A percentile compares a stretch with the other conserved stretches of the same genome.
Conservation (phyloP, 2,797 vertebrate genomes). For the Myotis planiceps region DNA sequence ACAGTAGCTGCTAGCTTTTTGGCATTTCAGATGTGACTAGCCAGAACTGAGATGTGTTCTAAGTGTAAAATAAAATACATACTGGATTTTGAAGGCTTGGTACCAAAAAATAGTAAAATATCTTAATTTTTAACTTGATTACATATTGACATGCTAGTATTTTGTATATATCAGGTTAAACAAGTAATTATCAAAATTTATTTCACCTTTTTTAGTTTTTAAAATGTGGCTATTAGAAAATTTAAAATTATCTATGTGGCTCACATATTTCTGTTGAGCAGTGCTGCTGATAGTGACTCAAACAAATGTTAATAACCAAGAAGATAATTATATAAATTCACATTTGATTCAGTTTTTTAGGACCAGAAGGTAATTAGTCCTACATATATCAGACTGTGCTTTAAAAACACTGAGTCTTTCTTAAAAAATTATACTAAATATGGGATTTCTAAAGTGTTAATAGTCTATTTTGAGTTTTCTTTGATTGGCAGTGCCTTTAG, state of each 20-base stretch:
- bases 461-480: not conserved
- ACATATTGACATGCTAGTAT: not conserved
- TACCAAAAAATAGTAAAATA: not conserved
- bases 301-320: conserved; percentile 1
- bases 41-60: not conserved
- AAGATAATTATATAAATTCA: conserved; percentile 39
- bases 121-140: conserved; percentile 21
- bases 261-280: not conserved
- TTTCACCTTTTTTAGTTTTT: conserved; percentile 20
- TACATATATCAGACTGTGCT: not conserved
- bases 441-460: conserved; percentile 22
- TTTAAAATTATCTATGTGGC: not conserved
- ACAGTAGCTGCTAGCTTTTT: not conserved
- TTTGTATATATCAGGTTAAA: conserved; percentile 36
- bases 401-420: not conserved
- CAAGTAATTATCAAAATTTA: conserved; percentile 30
- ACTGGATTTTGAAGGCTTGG: not conserved
- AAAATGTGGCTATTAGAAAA: not conserved
- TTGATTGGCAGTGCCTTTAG: not conserved
- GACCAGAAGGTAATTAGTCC: not conserved
- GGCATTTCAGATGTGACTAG: not conserved
- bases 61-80: not conserved
- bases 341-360: conserved; percentile 22
- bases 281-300: conserved; percentile 24
- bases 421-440: not conserved